A percentile compares a stretch with the other conserved stretches of the same genome.
Conservation (phyloP, 2,113 vertebrate species). For the Syngnathus typhle region DNA sequence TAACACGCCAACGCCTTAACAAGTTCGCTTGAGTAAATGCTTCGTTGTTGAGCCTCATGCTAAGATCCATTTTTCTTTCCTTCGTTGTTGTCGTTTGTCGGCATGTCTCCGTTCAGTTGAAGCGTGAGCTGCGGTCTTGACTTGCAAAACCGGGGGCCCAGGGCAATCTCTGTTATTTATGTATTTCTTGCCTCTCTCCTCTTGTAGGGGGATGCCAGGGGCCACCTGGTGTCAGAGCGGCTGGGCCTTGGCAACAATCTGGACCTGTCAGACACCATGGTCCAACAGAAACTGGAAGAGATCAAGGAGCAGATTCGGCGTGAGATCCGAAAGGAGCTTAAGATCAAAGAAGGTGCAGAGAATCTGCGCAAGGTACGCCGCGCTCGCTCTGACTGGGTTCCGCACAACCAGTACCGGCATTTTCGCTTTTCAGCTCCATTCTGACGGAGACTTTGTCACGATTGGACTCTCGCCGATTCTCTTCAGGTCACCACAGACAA, state of each 20-base stretch:
- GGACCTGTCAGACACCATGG: conserved; percentile 88
- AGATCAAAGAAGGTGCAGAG: conserved; percentile 98
- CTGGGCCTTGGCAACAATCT: conserved; percentile 83
- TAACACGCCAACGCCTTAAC: neutral
- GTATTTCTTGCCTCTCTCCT: conserved; percentile 34
- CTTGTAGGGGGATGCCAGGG: conserved; percentile 82
- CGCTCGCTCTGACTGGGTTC: neutral
- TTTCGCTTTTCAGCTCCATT: neutral
- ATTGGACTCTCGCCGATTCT: neutral
- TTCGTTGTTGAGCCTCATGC: neutral
- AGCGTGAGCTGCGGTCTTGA: neutral
- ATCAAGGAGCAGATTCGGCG: conserved; percentile 94
- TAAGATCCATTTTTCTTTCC: neutral
- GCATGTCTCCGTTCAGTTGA: neutral
- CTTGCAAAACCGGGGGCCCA: neutral
- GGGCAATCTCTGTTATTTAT: neutral
- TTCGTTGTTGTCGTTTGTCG: neutral
- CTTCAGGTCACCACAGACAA: conserved; percentile 95
- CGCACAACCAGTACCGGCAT: neutral
- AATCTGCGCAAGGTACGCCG: conserved; percentile 82
- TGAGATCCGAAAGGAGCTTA: conserved; percentile 98
- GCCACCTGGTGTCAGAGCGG: conserved; percentile 80
- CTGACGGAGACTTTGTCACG: neutral
- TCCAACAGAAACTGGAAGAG: conserved; percentile 96
- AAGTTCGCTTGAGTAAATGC: no score